Conservation (phyloP, 1,140 invertebrate species). For the Sweltsa coloradensis region DNA sequence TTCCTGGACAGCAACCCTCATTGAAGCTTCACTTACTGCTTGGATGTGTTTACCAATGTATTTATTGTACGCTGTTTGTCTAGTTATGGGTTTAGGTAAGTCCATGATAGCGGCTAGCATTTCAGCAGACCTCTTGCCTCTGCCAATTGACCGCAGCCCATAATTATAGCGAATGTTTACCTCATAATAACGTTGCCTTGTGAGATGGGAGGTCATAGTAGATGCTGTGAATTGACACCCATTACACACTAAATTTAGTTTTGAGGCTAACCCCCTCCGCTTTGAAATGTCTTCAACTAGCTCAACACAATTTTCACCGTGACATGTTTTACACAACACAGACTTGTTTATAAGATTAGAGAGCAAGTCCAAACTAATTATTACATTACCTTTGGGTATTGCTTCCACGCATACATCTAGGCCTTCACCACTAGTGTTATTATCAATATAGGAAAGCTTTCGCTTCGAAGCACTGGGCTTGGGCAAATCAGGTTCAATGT, state of each 20-base stretch:
- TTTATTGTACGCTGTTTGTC: conserved; percentile 5
- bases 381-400: neutral
- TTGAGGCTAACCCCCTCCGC: neutral
- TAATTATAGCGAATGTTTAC: neutral
- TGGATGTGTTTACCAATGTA: neutral
- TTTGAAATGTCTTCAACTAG: neutral
- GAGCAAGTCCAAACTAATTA: neutral
- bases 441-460: too few species aligned
- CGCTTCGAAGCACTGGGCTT: too few species aligned
- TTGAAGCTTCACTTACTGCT: conserved; percentile 1
- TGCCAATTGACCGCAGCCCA: conserved; percentile 4
- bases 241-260: neutral
- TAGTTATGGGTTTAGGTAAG: conserved; percentile 6
- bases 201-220: neutral
- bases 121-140: neutral
- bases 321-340: neutral
- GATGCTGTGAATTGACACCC: neutral
- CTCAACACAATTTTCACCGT: neutral
- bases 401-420: neutral
- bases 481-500: too few species aligned
- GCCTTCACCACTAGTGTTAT: neutral
- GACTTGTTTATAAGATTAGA: neutral
- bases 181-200: neutral
- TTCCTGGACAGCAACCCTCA: conserved; percentile 3
- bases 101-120: conserved; percentile 4